A percentile compares a stretch with the other conserved stretches of the same genome.
Evolutionary conservation across 2,113 vertebrate species (phyloP).

Genomic region (Urocynchramus pylzowi): DNA sequence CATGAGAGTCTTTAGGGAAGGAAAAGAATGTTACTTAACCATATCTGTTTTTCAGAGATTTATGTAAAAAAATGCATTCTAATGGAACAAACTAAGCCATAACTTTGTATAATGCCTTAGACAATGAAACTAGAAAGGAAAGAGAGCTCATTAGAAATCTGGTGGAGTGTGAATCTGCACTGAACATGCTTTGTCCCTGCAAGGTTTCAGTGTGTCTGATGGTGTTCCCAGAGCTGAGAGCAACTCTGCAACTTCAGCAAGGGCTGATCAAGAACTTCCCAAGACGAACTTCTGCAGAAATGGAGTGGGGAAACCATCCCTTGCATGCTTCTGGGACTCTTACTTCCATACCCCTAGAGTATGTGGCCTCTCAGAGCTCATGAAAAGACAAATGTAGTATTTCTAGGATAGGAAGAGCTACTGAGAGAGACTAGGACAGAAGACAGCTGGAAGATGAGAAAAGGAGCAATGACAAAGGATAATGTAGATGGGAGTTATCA

Average conservation of each 20-base stretch:
- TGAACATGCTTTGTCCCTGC: neutral
- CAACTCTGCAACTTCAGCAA: neutral
- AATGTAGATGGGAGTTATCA: neutral
- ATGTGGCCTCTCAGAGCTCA: neutral
- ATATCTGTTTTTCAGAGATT: neutral
- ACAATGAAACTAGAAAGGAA: neutral
- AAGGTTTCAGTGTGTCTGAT: neutral
- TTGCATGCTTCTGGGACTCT: neutral
- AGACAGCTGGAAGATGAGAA: neutral
- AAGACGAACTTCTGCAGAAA: neutral
- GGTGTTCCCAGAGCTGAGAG: neutral
- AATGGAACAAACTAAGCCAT: neutral
- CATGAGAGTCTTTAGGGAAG: neutral
- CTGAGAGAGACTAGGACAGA: neutral
- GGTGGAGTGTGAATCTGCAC: neutral
- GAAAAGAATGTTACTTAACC: neutral
- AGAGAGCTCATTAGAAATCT: neutral
- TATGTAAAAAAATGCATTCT: neutral
- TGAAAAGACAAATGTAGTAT: neutral
- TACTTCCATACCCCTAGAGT: neutral
- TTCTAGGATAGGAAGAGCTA: neutral
- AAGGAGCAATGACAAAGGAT: neutral
- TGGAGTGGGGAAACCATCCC: neutral
- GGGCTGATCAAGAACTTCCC: neutral
- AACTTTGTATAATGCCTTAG: neutral